These are phyloP conservation scores for Uropetala carovei DNA, from an alignment of 2,888 invertebrate species.

Conservation along the genomic window DNA sequence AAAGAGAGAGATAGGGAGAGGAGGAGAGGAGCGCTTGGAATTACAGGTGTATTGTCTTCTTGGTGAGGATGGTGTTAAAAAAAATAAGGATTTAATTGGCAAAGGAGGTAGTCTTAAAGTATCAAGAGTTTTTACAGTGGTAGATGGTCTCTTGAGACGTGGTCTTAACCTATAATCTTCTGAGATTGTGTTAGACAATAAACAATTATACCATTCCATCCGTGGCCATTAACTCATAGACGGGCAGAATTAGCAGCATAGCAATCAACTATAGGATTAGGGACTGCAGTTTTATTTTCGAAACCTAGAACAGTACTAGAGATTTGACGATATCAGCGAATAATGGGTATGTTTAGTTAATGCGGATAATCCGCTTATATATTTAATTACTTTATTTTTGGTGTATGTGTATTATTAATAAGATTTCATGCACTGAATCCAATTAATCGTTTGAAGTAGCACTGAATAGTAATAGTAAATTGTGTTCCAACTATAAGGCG, in stretches of 20 bases:
- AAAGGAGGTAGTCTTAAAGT: neutral
- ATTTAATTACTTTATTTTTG: too few relatives aligned
- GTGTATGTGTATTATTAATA: too few relatives aligned
- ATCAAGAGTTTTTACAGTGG: neutral
- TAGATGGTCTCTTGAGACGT: neutral
- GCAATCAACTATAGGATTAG: neutral
- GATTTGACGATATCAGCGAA: too few relatives aligned
- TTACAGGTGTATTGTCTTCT: slow-evolving; percentile 1
- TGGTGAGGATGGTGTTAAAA: neutral
- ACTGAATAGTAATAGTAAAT: too few relatives aligned
- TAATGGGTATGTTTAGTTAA: too few relatives aligned
- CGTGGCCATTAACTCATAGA: neutral
- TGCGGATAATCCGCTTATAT: too few relatives aligned
- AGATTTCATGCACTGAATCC: too few relatives aligned
- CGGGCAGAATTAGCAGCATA: neutral
- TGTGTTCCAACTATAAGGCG: too few relatives aligned
- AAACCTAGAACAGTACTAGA: too few relatives aligned
- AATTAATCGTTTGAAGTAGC: too few relatives aligned
- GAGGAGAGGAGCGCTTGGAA: neutral
- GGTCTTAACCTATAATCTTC: slow-evolving; percentile 1
- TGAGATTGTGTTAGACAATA: neutral
- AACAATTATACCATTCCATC: neutral
- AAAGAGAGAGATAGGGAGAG: too few relatives aligned
- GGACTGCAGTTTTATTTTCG: too few relatives aligned
- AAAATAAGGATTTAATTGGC: slow-evolving; percentile 1